phyloP scores from a whole-genome alignment of 2,888 invertebrate species.

The Oscheius sp. region DNA sequence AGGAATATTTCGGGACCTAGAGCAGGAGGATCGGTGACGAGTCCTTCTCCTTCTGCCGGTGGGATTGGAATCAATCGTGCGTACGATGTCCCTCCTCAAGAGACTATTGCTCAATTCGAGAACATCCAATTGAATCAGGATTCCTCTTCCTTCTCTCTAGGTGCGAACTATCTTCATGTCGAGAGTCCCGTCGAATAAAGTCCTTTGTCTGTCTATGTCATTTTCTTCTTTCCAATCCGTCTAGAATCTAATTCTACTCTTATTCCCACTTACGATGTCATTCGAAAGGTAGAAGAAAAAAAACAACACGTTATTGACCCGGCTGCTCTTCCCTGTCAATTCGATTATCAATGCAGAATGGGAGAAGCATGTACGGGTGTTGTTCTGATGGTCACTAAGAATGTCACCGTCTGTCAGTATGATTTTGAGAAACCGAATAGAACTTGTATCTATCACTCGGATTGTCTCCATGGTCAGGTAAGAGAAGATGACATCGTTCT shows the following conservation, averaged over 20 bases:
- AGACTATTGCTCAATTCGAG: conserved; percentile 7
- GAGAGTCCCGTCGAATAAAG: conserved; percentile 4
- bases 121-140: conserved; percentile 4
- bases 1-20: neutral
- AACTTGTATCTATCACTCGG: conserved; percentile 46
- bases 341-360: conserved; percentile 55
- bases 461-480: conserved; percentile 49
- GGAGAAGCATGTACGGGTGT: conserved; percentile 49
- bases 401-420: conserved; percentile 47
- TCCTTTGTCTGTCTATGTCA: neutral
- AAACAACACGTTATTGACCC: conserved; percentile 38
- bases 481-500: neutral
- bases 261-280: conserved; percentile 27
- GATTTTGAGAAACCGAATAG: conserved; percentile 42
- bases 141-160: neutral
- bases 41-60: neutral
- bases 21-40: neutral
- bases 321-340: conserved; percentile 45
- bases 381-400: conserved; percentile 41
- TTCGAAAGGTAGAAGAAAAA: neutral
- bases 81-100: neutral
- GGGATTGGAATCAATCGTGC: neutral
- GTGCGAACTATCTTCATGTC: conserved; percentile 8
- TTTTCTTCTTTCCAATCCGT: neutral
- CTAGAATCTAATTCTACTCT: conserved; percentile 10